These are phyloP conservation scores for Pseudonaja textilis DNA, from an alignment of 2,113 vertebrate species.

Conservation along the genomic window DNA sequence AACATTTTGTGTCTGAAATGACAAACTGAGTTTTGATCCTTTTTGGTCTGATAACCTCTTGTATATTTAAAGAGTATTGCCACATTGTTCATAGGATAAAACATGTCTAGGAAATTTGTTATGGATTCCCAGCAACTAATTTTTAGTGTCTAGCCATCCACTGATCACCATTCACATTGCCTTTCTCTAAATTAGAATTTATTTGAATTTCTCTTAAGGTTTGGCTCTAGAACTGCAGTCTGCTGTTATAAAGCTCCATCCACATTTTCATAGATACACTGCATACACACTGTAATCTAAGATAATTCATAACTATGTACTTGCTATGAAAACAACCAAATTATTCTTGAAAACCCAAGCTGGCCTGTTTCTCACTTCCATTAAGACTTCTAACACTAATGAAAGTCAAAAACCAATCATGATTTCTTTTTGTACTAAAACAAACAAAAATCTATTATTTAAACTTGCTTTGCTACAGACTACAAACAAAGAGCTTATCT, in stretches of 20 bases:
- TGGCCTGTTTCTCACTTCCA: not conserved
- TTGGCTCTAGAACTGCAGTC: not conserved
- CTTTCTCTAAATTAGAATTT: not conserved
- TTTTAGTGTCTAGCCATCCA: not conserved
- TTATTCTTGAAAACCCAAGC: not conserved
- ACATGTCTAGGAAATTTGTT: not conserved
- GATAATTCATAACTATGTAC: not conserved
- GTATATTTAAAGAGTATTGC: not conserved
- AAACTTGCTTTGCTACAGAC: not conserved
- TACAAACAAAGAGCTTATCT: not conserved
- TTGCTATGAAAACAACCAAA: not conserved
- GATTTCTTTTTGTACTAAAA: not conserved
- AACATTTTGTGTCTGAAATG: not conserved
- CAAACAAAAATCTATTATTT: not conserved
- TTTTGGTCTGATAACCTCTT: not conserved
- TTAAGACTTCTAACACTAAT: not conserved
- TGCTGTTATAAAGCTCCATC: not conserved
- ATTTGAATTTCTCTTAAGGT: not conserved
- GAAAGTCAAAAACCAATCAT: not conserved
- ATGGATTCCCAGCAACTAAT: not conserved
- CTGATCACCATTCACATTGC: not conserved
- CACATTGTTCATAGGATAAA: not conserved
- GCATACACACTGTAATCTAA: not conserved
- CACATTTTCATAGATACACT: not conserved
- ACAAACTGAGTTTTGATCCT: not conserved